phyloP scores from a whole-genome alignment of 2,888 invertebrate species.

The Erebia epiphron region DNA sequence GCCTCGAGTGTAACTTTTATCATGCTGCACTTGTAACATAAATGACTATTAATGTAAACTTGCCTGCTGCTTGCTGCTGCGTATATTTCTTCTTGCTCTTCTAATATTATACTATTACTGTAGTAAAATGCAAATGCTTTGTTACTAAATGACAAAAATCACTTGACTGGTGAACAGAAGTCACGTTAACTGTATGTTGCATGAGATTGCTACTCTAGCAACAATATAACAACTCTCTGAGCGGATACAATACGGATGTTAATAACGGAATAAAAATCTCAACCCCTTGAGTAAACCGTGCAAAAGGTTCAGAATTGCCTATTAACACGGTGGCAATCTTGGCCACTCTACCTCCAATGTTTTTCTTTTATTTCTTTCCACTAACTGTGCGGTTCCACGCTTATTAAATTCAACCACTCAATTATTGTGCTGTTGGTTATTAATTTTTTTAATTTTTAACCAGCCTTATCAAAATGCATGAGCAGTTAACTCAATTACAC shows the following conservation, averaged over 20 bases:
- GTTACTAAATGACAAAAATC: no score
- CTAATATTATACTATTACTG: no score
- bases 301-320: conserved; percentile 71
- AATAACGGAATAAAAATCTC: conserved; percentile 74
- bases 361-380: conserved; percentile 67
- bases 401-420: conserved; percentile 65
- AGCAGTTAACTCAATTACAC: conserved; percentile 1
- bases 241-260: conserved; percentile 9
- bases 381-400: conserved; percentile 52
- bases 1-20: no score
- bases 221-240: no score
- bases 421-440: conserved; percentile 22
- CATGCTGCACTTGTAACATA: no score
- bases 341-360: conserved; percentile 53
- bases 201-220: no score
- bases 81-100: no score
- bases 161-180: no score
- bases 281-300: conserved; percentile 72
- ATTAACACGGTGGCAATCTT: conserved; percentile 75
- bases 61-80: no score
- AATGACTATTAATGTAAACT: no score
- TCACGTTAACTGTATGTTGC: no score
- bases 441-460: conserved; percentile 18
- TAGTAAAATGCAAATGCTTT: no score
- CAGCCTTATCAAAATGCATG: conserved; percentile 17